Conservation (phyloP, 2,113 vertebrate genomes). For the Polypterus bichir region DNA sequence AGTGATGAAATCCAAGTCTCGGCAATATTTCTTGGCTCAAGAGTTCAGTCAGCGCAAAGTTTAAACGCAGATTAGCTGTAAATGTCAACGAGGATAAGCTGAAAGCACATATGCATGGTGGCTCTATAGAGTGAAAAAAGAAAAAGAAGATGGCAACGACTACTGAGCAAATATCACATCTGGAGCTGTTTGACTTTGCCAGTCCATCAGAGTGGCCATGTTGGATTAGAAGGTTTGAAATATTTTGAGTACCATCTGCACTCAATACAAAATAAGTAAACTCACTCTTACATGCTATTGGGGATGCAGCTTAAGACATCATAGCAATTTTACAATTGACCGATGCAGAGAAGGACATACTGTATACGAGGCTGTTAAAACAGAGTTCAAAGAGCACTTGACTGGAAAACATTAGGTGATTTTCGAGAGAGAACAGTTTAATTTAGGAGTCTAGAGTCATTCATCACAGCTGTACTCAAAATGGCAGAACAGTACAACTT, state of each 20-base stretch:
- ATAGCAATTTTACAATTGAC: slow-evolving; percentile 7
- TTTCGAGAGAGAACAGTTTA: slow-evolving; percentile 7
- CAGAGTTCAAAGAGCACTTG: slow-evolving; percentile 11
- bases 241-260: slow-evolving; percentile 1
- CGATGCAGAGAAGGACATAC: neutral
- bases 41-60: no score
- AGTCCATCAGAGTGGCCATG: neutral
- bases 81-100: no score
- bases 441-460: slow-evolving; percentile 13
- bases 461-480: slow-evolving; percentile 15
- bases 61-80: no score
- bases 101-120: no score
- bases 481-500: slow-evolving; percentile 9
- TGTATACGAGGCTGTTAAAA: slow-evolving; percentile 12
- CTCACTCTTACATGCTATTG: slow-evolving; percentile 12
- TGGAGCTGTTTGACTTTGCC: slow-evolving; percentile 5
- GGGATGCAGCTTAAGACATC: slow-evolving; percentile 13
- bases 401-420: slow-evolving; percentile 1
- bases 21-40: no score
- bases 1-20: no score
- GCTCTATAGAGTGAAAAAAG: no score
- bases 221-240: slow-evolving; percentile 13
- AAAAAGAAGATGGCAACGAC: no score
- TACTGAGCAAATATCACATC: slow-evolving; percentile 3
- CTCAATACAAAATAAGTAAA: slow-evolving; percentile 9